phyloP scores from a whole-genome alignment of 1,140 invertebrate species.

The Drosophila melanica region DNA sequence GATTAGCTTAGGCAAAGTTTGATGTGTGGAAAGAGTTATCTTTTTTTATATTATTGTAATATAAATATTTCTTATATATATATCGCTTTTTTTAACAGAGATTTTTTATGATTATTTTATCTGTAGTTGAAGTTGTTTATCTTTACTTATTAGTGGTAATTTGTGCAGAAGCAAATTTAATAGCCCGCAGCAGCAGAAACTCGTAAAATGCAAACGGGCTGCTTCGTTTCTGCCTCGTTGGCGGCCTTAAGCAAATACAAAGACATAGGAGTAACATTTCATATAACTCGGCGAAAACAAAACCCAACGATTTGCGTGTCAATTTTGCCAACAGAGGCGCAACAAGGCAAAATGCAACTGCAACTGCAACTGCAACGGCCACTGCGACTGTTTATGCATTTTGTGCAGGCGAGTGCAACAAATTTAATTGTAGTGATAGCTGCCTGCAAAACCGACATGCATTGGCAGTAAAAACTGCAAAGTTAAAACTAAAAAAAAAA shows the following conservation, averaged over 20 bases:
- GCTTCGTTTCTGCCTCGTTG: slow-evolving; percentile 67
- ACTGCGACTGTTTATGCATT: slow-evolving; percentile 74
- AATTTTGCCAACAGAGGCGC: slow-evolving; percentile 63
- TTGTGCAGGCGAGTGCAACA: slow-evolving; percentile 80
- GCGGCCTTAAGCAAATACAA: slow-evolving; percentile 62
- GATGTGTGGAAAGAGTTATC: too few species aligned
- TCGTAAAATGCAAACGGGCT: slow-evolving; percentile 43
- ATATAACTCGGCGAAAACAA: slow-evolving; percentile 15
- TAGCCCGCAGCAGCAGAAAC: slow-evolving; percentile 34
- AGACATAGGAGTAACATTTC: slow-evolving; percentile 18
- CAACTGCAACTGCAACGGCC: slow-evolving; percentile 23
- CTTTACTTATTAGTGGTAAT: slow-evolving; percentile 43
- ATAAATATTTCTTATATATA: too few species aligned
- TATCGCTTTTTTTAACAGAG: background rate
- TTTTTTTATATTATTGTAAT: too few species aligned
- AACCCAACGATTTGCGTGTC: slow-evolving; percentile 71
- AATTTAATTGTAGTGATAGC: slow-evolving; percentile 77
- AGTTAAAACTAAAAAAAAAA: slow-evolving; percentile 17
- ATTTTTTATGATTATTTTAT: slow-evolving; percentile 16
- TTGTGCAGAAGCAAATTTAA: slow-evolving; percentile 48
- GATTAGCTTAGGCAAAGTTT: too few species aligned
- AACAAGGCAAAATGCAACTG: slow-evolving; percentile 17
- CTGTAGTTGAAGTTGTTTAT: slow-evolving; percentile 35
- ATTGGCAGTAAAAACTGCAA: slow-evolving; percentile 75
- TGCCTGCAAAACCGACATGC: slow-evolving; percentile 60